Percentiles rank a stretch among this genome's conserved stretches.
Evolutionary conservation across 2,797 vertebrate genomes (phyloP).

Genomic region (Bryconaethiops microstoma): DNA sequence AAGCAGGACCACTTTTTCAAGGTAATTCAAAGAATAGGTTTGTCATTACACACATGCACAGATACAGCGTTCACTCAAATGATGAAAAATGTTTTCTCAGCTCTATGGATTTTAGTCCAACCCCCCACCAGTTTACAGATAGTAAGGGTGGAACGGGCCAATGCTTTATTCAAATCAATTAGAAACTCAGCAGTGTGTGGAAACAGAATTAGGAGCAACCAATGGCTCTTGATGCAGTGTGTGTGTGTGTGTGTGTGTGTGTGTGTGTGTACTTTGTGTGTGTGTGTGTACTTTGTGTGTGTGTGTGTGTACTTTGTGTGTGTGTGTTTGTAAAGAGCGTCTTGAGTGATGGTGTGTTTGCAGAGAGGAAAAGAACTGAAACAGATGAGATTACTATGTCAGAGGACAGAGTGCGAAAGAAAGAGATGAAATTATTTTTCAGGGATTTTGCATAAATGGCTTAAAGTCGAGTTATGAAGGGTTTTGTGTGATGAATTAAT

Average conservation of each 20-base stretch:
- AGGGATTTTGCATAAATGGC: constrained; percentile 67
- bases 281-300: constrained; percentile 18
- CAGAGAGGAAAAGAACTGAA: constrained; percentile 65
- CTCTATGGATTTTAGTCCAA: constrained; percentile 55
- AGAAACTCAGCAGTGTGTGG: constrained; percentile 67
- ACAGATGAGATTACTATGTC: constrained; percentile 70
- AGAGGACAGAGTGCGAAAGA: constrained; percentile 44
- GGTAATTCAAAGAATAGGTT: constrained; percentile 9
- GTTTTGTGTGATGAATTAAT: too few relatives aligned
- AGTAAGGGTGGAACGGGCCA: constrained; percentile 60
- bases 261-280: constrained; percentile 32
- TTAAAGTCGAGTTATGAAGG: constrained; percentile 56
- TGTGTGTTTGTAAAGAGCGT: constrained; percentile 5
- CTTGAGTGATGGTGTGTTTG: constrained; percentile 23
- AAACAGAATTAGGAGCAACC: constrained; percentile 73
- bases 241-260: constrained; percentile 17
- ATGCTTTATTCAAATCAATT: constrained; percentile 78
- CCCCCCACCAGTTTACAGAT: constrained; percentile 34
- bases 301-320: constrained; percentile 27
- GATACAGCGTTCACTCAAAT: background rate
- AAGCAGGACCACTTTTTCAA: background rate
- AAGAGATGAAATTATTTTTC: background rate
- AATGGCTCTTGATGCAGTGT: constrained; percentile 36
- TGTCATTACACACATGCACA: constrained; percentile 1
- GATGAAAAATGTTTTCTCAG: constrained; percentile 57